phyloP scores from a whole-genome alignment of 2,113 vertebrate species.

The Piaya cayana region DNA sequence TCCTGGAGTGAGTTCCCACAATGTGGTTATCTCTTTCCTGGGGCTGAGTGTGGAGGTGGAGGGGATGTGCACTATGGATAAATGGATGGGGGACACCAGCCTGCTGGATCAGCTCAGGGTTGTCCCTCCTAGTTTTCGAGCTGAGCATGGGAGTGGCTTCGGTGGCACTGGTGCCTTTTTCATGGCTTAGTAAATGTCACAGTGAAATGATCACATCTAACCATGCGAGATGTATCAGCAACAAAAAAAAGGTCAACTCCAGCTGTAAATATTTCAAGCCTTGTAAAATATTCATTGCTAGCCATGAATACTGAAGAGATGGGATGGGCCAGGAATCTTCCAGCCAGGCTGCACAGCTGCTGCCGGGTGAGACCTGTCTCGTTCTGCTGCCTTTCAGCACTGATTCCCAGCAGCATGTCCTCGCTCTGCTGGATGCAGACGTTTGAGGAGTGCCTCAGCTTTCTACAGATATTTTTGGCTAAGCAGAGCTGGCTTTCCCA shows the following conservation, averaged over 20 bases:
- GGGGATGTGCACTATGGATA: no score
- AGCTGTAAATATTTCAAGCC: slow-evolving; percentile 36
- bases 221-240: background rate
- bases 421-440: background rate
- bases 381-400: background rate
- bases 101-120: background rate
- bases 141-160: background rate
- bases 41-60: no score
- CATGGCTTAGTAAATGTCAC: background rate
- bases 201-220: background rate
- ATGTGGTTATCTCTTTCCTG: rapidly evolving
- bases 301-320: slow-evolving; percentile 4
- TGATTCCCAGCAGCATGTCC: background rate
- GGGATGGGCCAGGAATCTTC: background rate
- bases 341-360: background rate
- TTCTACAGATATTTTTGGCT: background rate
- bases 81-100: no score
- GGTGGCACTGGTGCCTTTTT: background rate
- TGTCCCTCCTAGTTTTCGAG: background rate
- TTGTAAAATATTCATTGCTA: slow-evolving; percentile 34
- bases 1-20: background rate
- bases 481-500: background rate
- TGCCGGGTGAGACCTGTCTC: background rate
- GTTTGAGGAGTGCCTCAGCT: background rate
- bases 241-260: slow-evolving; percentile 35